These are phyloP conservation scores for Agrotis ipsilon DNA, from an alignment of 2,888 invertebrate species.

Conservation along the genomic window DNA sequence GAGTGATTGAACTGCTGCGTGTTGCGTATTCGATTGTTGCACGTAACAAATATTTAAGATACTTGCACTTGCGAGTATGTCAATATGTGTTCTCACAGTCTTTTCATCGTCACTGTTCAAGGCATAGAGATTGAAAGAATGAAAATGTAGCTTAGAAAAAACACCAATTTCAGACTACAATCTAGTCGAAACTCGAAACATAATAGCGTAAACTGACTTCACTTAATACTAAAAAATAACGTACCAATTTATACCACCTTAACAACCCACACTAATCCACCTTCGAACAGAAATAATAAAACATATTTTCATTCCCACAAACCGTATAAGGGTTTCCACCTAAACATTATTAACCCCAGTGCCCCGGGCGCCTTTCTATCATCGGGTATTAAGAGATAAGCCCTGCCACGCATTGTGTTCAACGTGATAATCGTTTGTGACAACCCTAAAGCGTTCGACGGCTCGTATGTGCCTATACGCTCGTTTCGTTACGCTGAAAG, in stretches of 20 bases:
- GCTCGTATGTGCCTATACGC: conserved; percentile 35
- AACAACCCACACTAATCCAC: conserved; percentile 22
- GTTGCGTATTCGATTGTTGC: no score
- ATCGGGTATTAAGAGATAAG: conserved; percentile 75
- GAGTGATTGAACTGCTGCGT: no score
- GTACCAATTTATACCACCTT: not conserved
- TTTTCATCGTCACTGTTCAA: not conserved
- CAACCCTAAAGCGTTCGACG: conserved; percentile 54
- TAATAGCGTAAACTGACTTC: not conserved
- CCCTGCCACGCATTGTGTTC: conserved; percentile 63
- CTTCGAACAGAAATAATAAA: conserved; percentile 49
- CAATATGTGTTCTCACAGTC: no score
- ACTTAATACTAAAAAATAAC: not conserved
- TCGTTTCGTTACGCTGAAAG: not conserved
- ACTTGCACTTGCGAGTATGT: no score
- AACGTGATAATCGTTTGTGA: conserved; percentile 68
- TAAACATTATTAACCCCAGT: conserved; percentile 66
- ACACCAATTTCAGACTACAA: not conserved
- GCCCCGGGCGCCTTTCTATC: conserved; percentile 68
- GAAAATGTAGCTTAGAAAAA: not conserved
- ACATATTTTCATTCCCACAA: conserved; percentile 57
- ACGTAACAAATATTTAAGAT: no score
- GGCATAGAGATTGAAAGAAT: not conserved
- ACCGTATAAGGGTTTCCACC: conserved; percentile 55
- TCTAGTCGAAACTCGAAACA: not conserved